Evolutionary conservation across 2,888 invertebrate species (phyloP).

Genomic region (Hypselothyrea guttata): DNA sequence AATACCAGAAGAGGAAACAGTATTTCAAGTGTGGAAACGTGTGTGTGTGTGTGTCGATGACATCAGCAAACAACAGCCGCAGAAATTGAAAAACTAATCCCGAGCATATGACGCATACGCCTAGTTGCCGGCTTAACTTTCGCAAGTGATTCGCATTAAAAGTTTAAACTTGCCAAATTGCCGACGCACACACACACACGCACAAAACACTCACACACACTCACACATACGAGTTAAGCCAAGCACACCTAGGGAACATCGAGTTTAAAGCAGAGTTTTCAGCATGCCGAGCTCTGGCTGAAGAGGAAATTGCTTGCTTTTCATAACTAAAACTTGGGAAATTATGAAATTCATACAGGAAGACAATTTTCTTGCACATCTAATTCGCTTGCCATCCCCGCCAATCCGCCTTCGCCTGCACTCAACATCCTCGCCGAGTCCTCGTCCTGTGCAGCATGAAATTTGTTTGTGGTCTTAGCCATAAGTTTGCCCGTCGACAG

Average conservation of each 20-base stretch:
- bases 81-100: constrained; percentile 70
- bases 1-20: constrained; percentile 2
- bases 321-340: constrained; percentile 79
- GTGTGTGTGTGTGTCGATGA: constrained; percentile 58
- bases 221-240: constrained; percentile 13
- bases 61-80: constrained; percentile 71
- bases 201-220: constrained; percentile 11
- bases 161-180: constrained; percentile 71
- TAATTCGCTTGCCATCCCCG: constrained; percentile 50
- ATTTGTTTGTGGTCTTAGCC: constrained; percentile 76
- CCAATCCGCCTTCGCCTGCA: constrained; percentile 3
- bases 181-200: constrained; percentile 26
- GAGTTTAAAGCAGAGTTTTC: constrained; percentile 1
- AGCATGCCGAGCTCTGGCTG: constrained; percentile 23
- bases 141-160: constrained; percentile 67
- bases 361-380: constrained; percentile 80
- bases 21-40: constrained; percentile 31
- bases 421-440: constrained; percentile 1
- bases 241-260: constrained; percentile 23
- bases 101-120: constrained; percentile 41
- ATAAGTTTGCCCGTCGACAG: constrained; percentile 74
- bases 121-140: constrained; percentile 50
- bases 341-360: constrained; percentile 82
- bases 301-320: constrained; percentile 79
- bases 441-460: constrained; percentile 58